Base-by-base conservation (phyloP, 2,113 vertebrate genomes). In the Pelecanus crispus region DNA sequence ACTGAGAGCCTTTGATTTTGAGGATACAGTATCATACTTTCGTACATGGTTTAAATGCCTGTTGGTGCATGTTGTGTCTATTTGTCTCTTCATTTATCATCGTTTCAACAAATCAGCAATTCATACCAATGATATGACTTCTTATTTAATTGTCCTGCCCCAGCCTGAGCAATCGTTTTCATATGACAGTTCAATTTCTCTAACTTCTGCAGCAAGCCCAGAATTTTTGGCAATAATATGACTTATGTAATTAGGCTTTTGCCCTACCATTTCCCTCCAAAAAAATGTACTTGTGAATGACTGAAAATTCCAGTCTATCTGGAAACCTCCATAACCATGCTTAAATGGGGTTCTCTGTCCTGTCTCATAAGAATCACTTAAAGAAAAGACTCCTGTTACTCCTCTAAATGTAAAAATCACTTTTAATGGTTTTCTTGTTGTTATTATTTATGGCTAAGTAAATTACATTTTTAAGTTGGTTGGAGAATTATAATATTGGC, bases 31-130 rank as follows among this genome's bases (percentile, higher is more conserved):
- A 3, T 31, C 18, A 1, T 24, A 2, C 75, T 47, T 26, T 7
- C 0, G 0, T 34, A 72, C 17, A 2, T 9, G 61, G 8, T 61
- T 77, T 38, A 4, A 7, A 0, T 21, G 31, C 71, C 9, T 56
- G 73, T 81, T 13, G 44, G 49, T 72, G 66, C 82, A 42, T 1
- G 61, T 53, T 5, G 10, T 9, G 59, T 18, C 63, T 59, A 0
- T 65, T 12, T 53, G 22, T 65, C 61, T 89, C 36, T 40, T 21
- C 5, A 0, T 53, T 55, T 50, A 3, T 56, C 66, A 1, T 6
- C 1, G 0, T 40, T 45, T 17, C 70, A 53, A 34, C 70, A 29
- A 19, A 52, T 5, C 26, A 25, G 68, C 36, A 6, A 8, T 29
- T 34, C 52, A 28, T 28, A 21, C 22, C 87, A 11, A 31, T 5